Evolutionary conservation across 2,797 vertebrate species (phyloP), one percentile per base, ranked within the genome.

Genomic region (Toxotes lorentzi): DNA sequence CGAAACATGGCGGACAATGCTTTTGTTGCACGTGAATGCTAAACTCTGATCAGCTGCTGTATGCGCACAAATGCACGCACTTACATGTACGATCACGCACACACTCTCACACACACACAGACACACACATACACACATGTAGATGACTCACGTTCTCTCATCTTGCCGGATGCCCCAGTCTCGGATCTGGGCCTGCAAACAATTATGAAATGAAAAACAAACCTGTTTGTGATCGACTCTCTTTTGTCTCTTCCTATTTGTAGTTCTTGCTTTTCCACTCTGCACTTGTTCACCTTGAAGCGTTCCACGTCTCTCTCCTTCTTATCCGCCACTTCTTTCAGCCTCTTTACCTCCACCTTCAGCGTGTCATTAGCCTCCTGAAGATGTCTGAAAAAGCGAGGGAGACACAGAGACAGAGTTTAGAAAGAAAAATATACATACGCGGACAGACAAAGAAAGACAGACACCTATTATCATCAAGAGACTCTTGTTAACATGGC

Each of bases 351-450:
- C 83, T 91, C 88, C 70, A 75, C 88, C 89, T 91, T 92, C 84
- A 95, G 88, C 24, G 70, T 61, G 85, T 88, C 70, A 91, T 92
- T 91, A 88, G 76, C 89, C 78, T 92, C 86, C 91, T 94, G 92
- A 67, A 94, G 91, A 79, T 85, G 78, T 74, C 94, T 95, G 82
- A 83, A 73, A 84, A 81, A 91, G 75, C 60, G 51, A 71, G 48
- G 74, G 61, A 75, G 76, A 89, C 19, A 62, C 72, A 74, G 66
- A 75, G 73, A 68, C 27, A 64, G 21, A 64, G 82, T 84, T 81
- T 74, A 86, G 83, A 58, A 60, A 30, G 79, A 64, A 59, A 76
- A 73, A 82, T 76, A 81, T 70, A 83, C 81, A 88, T 21, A 51
- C 79, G 78, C 60, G 71, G 54, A 59, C 61, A 81, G 65, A 66